Percentiles rank a stretch among this genome's conserved stretches.
Evolutionary conservation across 2,888 invertebrate genomes (phyloP).

Genomic region (Lasioglossum oenotherae): DNA sequence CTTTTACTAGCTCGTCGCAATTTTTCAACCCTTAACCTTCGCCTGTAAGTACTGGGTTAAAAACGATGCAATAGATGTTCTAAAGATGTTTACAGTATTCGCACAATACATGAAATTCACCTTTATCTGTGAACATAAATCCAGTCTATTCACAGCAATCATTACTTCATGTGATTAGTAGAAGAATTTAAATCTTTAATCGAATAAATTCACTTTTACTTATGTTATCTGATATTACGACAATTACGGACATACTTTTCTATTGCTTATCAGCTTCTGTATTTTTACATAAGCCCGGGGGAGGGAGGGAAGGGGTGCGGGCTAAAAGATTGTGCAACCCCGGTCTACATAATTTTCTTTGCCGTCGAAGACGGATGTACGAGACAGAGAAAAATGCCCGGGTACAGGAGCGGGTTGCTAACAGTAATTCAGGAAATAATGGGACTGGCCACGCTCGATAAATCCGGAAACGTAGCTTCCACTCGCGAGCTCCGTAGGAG

Average conservation of each 20-base stretch:
- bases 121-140: no score
- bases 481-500: constrained; percentile 64
- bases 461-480: constrained; percentile 67
- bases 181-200: no score
- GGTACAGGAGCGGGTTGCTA: background rate
- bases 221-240: background rate
- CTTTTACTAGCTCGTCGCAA: background rate
- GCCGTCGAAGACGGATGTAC: constrained; percentile 50
- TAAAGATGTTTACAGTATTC: no score
- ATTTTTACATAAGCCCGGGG: no score
- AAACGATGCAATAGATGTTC: no score
- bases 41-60: no score
- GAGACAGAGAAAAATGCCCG: constrained; percentile 63
- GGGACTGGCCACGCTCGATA: constrained; percentile 71
- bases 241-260: background rate
- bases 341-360: constrained; percentile 1
- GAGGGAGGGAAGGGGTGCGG: no score
- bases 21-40: background rate
- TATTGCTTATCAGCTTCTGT: no score
- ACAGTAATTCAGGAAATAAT: constrained; percentile 73
- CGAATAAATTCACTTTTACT: background rate
- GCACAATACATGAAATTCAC: no score
- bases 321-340: background rate
- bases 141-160: no score
- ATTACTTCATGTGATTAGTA: no score